A percentile compares a stretch with the other conserved stretches of the same genome.
Conservation (phyloP, 2,888 invertebrate genomes). For the Drosophila nr. medialis region DNA sequence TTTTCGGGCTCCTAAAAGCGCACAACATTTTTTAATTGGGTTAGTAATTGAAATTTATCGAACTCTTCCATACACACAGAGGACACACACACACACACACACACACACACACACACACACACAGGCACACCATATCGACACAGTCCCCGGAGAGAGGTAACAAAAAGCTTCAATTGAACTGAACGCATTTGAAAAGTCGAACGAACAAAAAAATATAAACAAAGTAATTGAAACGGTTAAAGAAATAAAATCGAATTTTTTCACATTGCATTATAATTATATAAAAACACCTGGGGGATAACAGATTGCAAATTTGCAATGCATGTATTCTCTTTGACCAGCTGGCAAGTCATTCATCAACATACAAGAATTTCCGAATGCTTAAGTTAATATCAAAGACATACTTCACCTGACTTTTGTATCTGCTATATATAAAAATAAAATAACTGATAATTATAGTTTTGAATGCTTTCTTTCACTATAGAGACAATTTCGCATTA, state of each 20-base stretch:
- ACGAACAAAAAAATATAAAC: slow-evolving; percentile 21
- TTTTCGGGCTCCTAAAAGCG: slow-evolving; percentile 73
- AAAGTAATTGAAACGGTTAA: slow-evolving; percentile 23
- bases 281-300: not conserved
- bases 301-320: not conserved
- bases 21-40: slow-evolving; percentile 81
- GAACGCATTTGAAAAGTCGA: slow-evolving; percentile 45
- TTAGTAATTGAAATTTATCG: slow-evolving; percentile 83
- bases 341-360: not conserved
- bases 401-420: not conserved
- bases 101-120: slow-evolving; percentile 39
- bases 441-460: not conserved
- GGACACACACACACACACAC: slow-evolving; percentile 40
- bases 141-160: slow-evolving; percentile 40
- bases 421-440: not conserved
- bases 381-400: not conserved
- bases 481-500: not conserved
- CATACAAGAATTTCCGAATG: no score
- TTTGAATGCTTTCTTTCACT: not conserved
- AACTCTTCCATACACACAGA: slow-evolving; percentile 60
- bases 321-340: not conserved
- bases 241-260: slow-evolving; percentile 8
- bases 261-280: slow-evolving; percentile 14
- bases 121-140: slow-evolving; percentile 20
- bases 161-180: slow-evolving; percentile 61